Base-by-base conservation (phyloP, 1,140 invertebrate genomes). In the Hylaeus volcanicus region DNA sequence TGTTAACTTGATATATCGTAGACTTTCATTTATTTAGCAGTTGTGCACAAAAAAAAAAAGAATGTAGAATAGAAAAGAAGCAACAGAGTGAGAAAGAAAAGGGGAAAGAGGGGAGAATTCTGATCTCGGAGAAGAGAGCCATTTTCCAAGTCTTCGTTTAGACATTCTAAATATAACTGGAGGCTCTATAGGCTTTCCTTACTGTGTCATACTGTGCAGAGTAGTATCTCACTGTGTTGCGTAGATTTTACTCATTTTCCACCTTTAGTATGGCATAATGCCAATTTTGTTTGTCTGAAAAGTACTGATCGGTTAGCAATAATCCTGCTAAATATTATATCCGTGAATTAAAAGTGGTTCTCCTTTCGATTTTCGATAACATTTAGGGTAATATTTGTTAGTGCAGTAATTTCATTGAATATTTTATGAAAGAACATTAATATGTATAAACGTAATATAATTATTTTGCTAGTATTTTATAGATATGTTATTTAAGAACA, bases 141-240 rank as follows among this genome's bases (percentile, higher is more conserved):
- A 93, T 91, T 93, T 93, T 92, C 91, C 90, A 92, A 92, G 90
- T 92, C 92, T 92, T 91, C 89, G 92, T 93, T 93, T 93, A 93
- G 93, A 91, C 86, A 85, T 73, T 90, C 92, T 93, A 93, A 92
- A 91, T 92, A 91, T 93, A 93, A 89, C 86, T 71, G 63, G 86
- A 91, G 89, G 89, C 87, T 90, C 82, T 89, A 92, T 88, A 91
- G 84, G 87, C 89, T 92, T 89, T 92, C 88, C 86, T 81, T 88
- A 89, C 87, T 85, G 86, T 89, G 90, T 89, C 88, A 87, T 91
- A 85, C 86, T 82, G 82, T 84, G 83, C 83, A 86, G 82, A 91
- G 84, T 73, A 88, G 85, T 87, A 90, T 91, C 87, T 86, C 88
- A 79, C 81, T 89, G 81, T 85, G 79, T 88, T 87, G 80, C 82